Percentiles rank a stretch among this genome's conserved stretches.
Evolutionary conservation across 1,140 invertebrate genomes (phyloP).

Genomic region (Pseudomyrmex cubaensis): DNA sequence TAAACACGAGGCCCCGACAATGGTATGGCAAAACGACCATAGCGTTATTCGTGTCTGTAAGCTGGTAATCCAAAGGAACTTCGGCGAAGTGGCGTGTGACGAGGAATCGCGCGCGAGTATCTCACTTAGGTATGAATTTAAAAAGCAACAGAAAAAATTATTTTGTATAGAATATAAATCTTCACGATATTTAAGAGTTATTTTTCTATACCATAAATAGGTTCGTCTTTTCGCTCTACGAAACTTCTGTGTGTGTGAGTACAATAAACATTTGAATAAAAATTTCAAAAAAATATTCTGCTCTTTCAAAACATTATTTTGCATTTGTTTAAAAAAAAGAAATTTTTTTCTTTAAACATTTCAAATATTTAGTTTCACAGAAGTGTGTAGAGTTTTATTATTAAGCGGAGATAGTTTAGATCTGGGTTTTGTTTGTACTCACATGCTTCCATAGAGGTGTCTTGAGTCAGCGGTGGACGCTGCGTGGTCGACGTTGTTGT

Average conservation of each 20-base stretch:
- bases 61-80: constrained; percentile 25
- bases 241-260: too few relatives aligned
- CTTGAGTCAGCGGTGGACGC: constrained; percentile 77
- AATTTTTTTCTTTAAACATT: background rate
- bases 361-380: background rate
- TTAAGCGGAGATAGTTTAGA: background rate
- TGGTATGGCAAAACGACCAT: constrained; percentile 67
- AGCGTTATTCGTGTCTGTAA: constrained; percentile 32
- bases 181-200: background rate
- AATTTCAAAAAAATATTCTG: too few relatives aligned
- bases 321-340: too few relatives aligned
- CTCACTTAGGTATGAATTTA: constrained; percentile 8
- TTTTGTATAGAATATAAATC: background rate
- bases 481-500: constrained; percentile 75
- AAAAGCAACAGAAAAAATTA: background rate
- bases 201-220: too few relatives aligned
- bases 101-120: constrained; percentile 12
- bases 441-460: constrained; percentile 83
- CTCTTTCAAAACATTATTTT: too few relatives aligned
- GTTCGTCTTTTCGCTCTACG: too few relatives aligned
- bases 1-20: constrained; percentile 65
- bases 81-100: constrained; percentile 25
- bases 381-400: background rate
- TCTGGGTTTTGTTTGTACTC: constrained; percentile 63
- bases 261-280: too few relatives aligned